These are phyloP conservation scores for Nymphalis polychloros DNA, from an alignment of 2,888 invertebrate genomes.

Conservation along the genomic window DNA sequence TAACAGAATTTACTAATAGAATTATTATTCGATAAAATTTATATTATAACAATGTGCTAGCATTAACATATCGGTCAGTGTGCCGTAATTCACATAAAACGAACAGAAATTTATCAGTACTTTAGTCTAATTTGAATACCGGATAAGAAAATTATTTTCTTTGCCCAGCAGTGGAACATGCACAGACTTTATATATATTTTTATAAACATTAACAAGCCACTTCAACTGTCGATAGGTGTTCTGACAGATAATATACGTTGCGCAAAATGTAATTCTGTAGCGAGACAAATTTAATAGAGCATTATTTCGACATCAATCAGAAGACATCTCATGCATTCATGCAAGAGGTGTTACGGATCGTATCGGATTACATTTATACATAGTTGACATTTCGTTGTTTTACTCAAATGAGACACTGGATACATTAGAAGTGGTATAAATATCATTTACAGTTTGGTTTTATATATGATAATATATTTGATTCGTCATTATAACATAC, in stretches of 20 bases:
- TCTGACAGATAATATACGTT: slow-evolving; percentile 36
- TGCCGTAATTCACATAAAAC: background rate
- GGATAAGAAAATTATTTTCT: slow-evolving; percentile 31
- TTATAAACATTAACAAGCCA: background rate
- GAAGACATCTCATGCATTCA: slow-evolving; percentile 50
- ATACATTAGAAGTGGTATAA: slow-evolving; percentile 14
- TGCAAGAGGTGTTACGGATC: slow-evolving; percentile 49
- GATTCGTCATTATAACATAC: no score
- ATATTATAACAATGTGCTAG: slow-evolving; percentile 1
- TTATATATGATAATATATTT: no score
- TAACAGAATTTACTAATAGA: no score
- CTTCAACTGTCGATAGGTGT: no score
- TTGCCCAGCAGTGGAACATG: no score
- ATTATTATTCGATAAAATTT: slow-evolving; percentile 1
- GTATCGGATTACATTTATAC: slow-evolving; percentile 42
- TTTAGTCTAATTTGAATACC: slow-evolving; percentile 25
- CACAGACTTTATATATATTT: no score
- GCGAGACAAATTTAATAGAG: slow-evolving; percentile 56
- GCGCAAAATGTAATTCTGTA: slow-evolving; percentile 52
- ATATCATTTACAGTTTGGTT: background rate
- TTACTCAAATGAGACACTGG: slow-evolving; percentile 24
- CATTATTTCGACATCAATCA: slow-evolving; percentile 57
- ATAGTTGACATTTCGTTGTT: slow-evolving; percentile 63
- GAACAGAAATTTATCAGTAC: slow-evolving; percentile 11
- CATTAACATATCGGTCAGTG: slow-evolving; percentile 5